Conservation (phyloP, 1,140 invertebrate species). For the Propsilocerus akamusi region DNA sequence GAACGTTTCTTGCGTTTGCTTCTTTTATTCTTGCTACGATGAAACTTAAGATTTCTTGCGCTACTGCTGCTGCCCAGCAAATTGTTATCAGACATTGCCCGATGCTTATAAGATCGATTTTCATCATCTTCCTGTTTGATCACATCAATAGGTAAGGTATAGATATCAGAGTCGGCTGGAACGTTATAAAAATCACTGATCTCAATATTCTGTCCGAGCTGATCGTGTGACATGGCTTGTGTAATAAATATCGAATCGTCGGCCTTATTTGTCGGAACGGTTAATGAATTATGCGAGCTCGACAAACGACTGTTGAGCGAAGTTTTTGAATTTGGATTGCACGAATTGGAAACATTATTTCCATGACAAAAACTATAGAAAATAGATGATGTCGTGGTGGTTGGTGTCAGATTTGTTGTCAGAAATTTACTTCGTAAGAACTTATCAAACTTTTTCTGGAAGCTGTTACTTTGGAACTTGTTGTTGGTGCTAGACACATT, state of each 20-base stretch:
- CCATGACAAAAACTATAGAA: constrained; percentile 8
- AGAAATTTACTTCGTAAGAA: constrained; percentile 17
- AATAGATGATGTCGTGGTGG: neutral
- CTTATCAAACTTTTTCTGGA: constrained; percentile 22
- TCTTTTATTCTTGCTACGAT: constrained; percentile 14
- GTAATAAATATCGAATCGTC: constrained; percentile 73
- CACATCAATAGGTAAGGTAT: constrained; percentile 64
- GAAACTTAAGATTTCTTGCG: neutral
- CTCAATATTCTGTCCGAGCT: constrained; percentile 37
- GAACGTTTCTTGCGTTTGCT: constrained; percentile 20
- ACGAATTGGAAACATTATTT: constrained; percentile 30
- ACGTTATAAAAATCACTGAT: constrained; percentile 72
- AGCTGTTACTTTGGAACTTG: constrained; percentile 8
- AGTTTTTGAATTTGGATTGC: constrained; percentile 47
- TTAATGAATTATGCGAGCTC: constrained; percentile 62
- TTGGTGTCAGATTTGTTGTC: neutral
- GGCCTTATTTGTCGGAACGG: constrained; percentile 44
- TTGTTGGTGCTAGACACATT: neutral
- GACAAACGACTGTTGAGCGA: constrained; percentile 55
- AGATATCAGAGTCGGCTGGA: constrained; percentile 68
- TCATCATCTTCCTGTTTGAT: constrained; percentile 32
- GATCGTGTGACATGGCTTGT: constrained; percentile 67
- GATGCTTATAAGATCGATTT: constrained; percentile 16
- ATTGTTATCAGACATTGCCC: constrained; percentile 1
- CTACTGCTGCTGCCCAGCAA: neutral